Evolutionary conservation across 2,797 vertebrate species (phyloP).

Genomic region (Poeciliopsis paucimaculata): DNA sequence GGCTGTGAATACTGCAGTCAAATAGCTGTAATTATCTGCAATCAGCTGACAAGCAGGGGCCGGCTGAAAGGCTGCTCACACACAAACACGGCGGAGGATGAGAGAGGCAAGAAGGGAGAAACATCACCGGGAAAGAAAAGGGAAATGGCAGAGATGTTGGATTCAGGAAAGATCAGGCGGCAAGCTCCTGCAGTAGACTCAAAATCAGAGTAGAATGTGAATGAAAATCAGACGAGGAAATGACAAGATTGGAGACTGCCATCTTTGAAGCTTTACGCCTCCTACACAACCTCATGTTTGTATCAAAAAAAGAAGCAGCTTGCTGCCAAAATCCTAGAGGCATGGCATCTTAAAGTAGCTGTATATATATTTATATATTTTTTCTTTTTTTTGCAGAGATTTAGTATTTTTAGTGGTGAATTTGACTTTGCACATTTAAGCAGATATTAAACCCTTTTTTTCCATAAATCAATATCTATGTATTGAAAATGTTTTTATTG

Average conservation of each 20-base stretch:
- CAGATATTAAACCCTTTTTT: neutral
- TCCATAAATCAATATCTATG: neutral
- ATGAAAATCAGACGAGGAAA: conserved; percentile 41
- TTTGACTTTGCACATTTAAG: neutral
- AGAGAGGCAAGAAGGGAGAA: conserved; percentile 38
- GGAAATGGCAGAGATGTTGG: conserved; percentile 32
- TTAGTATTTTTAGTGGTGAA: neutral
- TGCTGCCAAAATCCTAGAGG: neutral
- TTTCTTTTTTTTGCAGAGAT: neutral
- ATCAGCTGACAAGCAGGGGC: conserved; percentile 76
- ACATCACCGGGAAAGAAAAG: conserved; percentile 34
- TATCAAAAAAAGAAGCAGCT: conserved; percentile 1
- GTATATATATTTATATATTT: neutral
- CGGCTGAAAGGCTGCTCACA: conserved; percentile 72
- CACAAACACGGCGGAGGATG: conserved; percentile 57
- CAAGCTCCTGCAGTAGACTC: conserved; percentile 28
- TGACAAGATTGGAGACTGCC: conserved; percentile 15
- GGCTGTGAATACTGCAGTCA: conserved; percentile 77
- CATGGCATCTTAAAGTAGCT: neutral
- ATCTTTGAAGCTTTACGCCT: conserved; percentile 17
- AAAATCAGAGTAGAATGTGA: conserved; percentile 23
- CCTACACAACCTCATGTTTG: conserved; percentile 9
- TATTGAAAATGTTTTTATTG: neutral
- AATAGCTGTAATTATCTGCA: conserved; percentile 84
- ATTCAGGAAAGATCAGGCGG: conserved; percentile 44